Base-by-base conservation (phyloP, 2,888 invertebrate genomes). In the Lepidocyrtinus sp. region DNA sequence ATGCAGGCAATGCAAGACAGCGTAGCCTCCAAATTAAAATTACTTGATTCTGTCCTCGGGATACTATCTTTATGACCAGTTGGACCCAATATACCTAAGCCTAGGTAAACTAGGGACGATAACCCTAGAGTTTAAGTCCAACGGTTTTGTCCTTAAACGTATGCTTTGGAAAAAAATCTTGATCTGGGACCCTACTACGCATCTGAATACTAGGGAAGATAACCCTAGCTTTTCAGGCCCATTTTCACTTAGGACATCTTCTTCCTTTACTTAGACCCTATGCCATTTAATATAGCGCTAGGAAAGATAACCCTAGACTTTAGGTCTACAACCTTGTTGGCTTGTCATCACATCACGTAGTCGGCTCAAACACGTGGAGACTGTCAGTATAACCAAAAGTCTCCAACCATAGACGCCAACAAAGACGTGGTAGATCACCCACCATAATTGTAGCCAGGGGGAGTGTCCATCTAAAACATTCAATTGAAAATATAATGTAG, bases 231-330 rank as follows among this genome's bases (percentile, higher is more conserved):
- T 81, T 71, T 76, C 45, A 81, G 75, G 67, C 63, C 71, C 74
- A 12, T 50, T 2, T 17, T 17, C 12, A 2, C 15, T n/a, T n/a
- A n/a, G n/a, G n/a, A 19, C n/a, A 17, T 9, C 12, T 63, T 17
- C 50, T 1, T 24, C 19, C 27, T 22, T 17, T 36, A 55, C 25
- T 24, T 61, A 21, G 75, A 68, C 75, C 75, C 26, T 75, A 75
- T 68, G 62, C 75, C 75, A 55, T 17, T 1, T 50, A 24, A n/a
- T 22, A 62, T 36, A 64, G 75, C 75, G 75, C 81, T 81, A 81
- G 81, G 81, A 72, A 81, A 65, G 69, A 61, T 17, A 64, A 46
- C 69, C 81, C 81, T 75, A 81, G 81, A 21, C 63, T 80, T 75
- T 65, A 80, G 76, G 81, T 69, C 81, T 64, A 15, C 59, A 26